A percentile compares a stretch with the other conserved stretches of the same genome.
Evolutionary conservation across 2,888 invertebrate genomes (phyloP).

Genomic region (Tipula lateralis): DNA sequence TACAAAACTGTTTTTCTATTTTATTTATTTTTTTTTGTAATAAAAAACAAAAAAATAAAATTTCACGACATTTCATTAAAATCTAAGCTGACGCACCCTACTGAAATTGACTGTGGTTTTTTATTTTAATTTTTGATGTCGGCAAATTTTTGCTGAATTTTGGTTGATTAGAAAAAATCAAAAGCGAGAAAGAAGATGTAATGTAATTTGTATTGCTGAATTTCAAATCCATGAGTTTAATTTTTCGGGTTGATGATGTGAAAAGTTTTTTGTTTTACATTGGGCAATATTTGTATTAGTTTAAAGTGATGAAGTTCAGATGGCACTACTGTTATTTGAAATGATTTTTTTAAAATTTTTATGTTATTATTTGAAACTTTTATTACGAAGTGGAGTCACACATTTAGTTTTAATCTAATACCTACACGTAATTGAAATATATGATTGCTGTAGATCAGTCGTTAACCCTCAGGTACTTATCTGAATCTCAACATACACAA

Average conservation of each 20-base stretch:
- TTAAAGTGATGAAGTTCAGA: not conserved
- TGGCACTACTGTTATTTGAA: not conserved
- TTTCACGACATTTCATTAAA: constrained; percentile 33
- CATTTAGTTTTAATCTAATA: no score
- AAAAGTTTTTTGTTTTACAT: not conserved
- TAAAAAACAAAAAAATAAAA: constrained; percentile 27
- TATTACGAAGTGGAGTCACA: not conserved
- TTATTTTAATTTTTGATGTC: constrained; percentile 28
- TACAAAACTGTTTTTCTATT: constrained; percentile 4
- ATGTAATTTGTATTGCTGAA: constrained; percentile 12
- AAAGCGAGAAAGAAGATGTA: not conserved
- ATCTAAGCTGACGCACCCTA: constrained; percentile 35
- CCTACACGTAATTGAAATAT: no score
- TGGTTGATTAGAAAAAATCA: not conserved
- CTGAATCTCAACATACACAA: no score
- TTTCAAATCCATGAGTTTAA: not conserved
- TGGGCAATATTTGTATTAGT: not conserved
- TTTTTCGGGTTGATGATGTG: not conserved
- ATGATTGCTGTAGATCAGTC: no score
- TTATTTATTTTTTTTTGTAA: not conserved
- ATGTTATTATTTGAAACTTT: not conserved
- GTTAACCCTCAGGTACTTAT: no score
- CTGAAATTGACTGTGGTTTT: constrained; percentile 32
- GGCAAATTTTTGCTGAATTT: not conserved
- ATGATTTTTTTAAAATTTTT: not conserved